Conservation (phyloP, 2,113 vertebrate species). For the Nasalis larvatus region DNA sequence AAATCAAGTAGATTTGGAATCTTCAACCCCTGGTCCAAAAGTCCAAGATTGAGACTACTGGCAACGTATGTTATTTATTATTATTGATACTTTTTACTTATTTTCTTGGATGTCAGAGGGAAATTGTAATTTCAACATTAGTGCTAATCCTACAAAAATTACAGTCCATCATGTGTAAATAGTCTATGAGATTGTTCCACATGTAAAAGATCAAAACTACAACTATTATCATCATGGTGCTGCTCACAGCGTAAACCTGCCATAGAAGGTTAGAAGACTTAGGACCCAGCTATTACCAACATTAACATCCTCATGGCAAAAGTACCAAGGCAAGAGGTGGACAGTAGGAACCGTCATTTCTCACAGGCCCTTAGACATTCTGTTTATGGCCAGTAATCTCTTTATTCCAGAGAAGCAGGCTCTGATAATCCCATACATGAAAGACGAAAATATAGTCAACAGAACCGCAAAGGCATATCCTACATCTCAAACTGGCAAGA, state of each 20-base stretch:
- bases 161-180: background rate
- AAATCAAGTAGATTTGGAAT: background rate
- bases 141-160: background rate
- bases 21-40: background rate
- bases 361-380: background rate
- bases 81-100: background rate
- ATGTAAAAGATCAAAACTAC: background rate
- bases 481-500: background rate
- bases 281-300: no score
- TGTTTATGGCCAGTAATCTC: background rate
- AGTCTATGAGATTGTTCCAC: background rate
- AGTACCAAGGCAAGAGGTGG: background rate
- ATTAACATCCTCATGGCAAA: background rate
- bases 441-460: background rate
- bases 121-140: background rate
- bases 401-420: background rate
- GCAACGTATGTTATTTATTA: background rate
- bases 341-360: background rate
- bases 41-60: background rate
- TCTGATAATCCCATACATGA: background rate
- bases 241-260: background rate
- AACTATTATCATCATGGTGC: background rate
- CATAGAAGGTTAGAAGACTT: accelerated
- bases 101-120: background rate
- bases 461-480: background rate